These are phyloP conservation scores for Callosobruchus maculatus DNA, from an alignment of 2,888 invertebrate species.

Conservation along the genomic window DNA sequence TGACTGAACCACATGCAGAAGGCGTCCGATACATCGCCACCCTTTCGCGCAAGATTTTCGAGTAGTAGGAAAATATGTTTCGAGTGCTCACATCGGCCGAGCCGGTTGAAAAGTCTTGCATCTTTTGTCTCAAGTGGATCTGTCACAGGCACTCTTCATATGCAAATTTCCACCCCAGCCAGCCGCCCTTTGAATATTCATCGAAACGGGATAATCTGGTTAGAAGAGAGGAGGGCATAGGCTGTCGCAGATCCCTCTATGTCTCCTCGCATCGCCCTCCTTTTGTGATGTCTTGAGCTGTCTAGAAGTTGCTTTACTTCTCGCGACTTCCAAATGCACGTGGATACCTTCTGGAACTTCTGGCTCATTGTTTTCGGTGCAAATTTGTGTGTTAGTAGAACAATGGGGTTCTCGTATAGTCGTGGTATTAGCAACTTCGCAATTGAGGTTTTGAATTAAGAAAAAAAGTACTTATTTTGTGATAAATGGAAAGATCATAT, in stretches of 20 bases:
- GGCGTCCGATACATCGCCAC: neutral
- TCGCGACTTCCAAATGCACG: neutral
- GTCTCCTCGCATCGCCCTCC: neutral
- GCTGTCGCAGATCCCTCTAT: neutral
- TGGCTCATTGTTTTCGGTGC: neutral
- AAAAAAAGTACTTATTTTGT: no score
- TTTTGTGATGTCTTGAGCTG: neutral
- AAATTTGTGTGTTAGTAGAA: neutral
- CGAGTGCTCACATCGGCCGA: neutral
- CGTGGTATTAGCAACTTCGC: no score
- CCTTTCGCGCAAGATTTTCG: neutral
- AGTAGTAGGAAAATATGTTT: neutral
- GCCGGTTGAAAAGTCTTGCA: conserved; percentile 1
- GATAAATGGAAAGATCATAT: no score
- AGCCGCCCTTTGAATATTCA: conserved; percentile 43
- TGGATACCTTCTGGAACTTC: neutral
- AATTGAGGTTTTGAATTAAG: no score
- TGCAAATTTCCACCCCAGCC: conserved; percentile 39
- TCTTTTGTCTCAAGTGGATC: conserved; percentile 22
- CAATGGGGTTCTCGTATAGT: neutral
- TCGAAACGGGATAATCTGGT: conserved; percentile 12
- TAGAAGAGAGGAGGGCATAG: neutral
- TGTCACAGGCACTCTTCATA: conserved; percentile 38
- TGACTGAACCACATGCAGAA: no score
- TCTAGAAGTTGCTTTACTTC: neutral